These are phyloP conservation scores for Ornithoptera priamus DNA, from an alignment of 2,888 invertebrate genomes.

Conservation along the genomic window DNA sequence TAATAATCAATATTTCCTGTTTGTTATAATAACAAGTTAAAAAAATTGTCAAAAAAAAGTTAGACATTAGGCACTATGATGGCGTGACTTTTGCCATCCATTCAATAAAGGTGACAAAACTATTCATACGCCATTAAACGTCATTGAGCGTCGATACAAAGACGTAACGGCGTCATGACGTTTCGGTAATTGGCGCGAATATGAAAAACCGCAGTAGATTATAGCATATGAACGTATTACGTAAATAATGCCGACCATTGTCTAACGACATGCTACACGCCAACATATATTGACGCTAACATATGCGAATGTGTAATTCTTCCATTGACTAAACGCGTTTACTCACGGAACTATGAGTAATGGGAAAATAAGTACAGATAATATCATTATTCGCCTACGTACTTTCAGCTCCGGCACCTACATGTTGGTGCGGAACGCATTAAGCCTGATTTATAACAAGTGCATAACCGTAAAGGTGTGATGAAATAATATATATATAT, in stretches of 20 bases:
- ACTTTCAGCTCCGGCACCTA: slow-evolving; percentile 9
- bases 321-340: slow-evolving; percentile 26
- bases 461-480: slow-evolving; percentile 4
- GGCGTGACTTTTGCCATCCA: neutral
- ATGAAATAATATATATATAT: neutral
- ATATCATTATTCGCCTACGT: slow-evolving; percentile 24
- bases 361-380: slow-evolving; percentile 30
- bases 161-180: neutral
- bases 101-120: neutral
- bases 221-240: slow-evolving; percentile 19
- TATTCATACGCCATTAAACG: neutral
- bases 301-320: slow-evolving; percentile 28
- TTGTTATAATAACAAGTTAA: neutral
- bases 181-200: slow-evolving; percentile 20
- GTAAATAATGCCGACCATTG: slow-evolving; percentile 20
- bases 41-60: neutral
- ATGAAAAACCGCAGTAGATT: slow-evolving; percentile 22
- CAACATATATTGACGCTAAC: slow-evolving; percentile 20
- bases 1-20: neutral
- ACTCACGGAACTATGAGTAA: slow-evolving; percentile 31
- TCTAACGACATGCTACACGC: slow-evolving; percentile 11
- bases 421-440: slow-evolving; percentile 16
- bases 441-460: slow-evolving; percentile 13
- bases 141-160: neutral
- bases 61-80: neutral